Percentiles rank a stretch among this genome's conserved stretches.
These are phyloP conservation scores for Philotrypesis tridentata DNA, from an alignment of 1,140 invertebrate species.

Conservation along the genomic window DNA sequence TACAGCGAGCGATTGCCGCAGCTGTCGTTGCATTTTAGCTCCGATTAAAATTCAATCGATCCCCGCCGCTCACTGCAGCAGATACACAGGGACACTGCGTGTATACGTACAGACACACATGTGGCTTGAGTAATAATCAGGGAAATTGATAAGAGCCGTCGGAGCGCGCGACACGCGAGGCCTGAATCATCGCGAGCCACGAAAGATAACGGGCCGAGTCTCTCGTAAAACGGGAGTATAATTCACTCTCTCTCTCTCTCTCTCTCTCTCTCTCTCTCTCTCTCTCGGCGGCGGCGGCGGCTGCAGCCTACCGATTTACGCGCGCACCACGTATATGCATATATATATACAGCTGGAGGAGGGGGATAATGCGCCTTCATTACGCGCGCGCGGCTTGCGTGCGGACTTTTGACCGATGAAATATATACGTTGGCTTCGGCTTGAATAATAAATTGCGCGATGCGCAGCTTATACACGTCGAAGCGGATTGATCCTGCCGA, in stretches of 20 bases:
- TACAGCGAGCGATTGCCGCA: background rate
- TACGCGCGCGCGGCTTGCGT: constrained; percentile 2
- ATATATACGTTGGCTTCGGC: background rate
- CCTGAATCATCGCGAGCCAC: background rate
- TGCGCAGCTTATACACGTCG: background rate
- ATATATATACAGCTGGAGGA: too few relatives aligned
- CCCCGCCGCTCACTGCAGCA: background rate
- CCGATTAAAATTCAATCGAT: background rate
- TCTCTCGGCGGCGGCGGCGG: background rate
- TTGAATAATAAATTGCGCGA: background rate
- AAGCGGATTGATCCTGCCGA: background rate
- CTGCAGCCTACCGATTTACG: background rate
- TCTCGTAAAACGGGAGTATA: constrained; percentile 1
- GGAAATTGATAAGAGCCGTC: background rate
- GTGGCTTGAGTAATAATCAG: background rate
- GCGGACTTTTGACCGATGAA: background rate
- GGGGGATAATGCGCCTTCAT: background rate
- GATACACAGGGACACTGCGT: background rate
- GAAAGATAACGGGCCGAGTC: background rate
- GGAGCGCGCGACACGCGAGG: background rate
- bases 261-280: too few relatives aligned
- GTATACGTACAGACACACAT: background rate
- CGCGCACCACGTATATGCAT: constrained; percentile 2
- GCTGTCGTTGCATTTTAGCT: background rate
- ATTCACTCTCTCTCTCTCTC: background rate